Evolutionary conservation across 2,113 vertebrate genomes (phyloP).

Genomic region (Murina feae): DNA sequence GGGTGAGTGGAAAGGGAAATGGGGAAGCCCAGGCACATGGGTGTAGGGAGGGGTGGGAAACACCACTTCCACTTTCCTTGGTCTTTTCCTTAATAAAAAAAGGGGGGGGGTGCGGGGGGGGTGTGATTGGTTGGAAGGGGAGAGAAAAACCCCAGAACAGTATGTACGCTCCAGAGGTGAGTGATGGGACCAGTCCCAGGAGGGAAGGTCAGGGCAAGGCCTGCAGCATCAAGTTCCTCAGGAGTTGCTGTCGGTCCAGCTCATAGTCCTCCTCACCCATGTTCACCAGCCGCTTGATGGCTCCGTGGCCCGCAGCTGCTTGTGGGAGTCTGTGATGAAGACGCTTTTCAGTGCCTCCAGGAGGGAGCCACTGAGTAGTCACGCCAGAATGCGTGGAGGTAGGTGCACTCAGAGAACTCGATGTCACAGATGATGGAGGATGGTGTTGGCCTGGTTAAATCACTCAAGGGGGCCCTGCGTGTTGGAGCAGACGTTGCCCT

Average conservation of each 20-base stretch:
- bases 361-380: conserved; percentile 96
- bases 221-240: conserved; percentile 92
- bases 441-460: conserved; percentile 98
- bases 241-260: conserved; percentile 93
- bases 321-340: conserved; percentile 98
- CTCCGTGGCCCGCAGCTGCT: conserved; percentile 96
- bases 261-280: conserved; percentile 98
- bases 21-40: conserved; percentile 67
- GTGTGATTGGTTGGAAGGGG: conserved; percentile 50
- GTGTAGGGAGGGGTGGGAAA: conserved; percentile 60
- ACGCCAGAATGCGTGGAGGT: conserved; percentile 98
- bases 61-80: conserved; percentile 52
- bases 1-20: conserved; percentile 27
- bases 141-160: conserved; percentile 58
- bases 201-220: conserved; percentile 76
- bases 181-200: not conserved
- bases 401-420: conserved; percentile 98
- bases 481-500: conserved; percentile 97
- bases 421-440: conserved; percentile 99
- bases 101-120: not conserved
- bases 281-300: conserved; percentile 96
- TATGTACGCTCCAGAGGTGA: conserved; percentile 41
- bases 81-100: conserved; percentile 57
- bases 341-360: conserved; percentile 96
- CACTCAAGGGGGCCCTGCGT: conserved; percentile 95